Evolutionary conservation across 1,140 invertebrate genomes (phyloP).

Genomic region (Philopotamus ludificatus): DNA sequence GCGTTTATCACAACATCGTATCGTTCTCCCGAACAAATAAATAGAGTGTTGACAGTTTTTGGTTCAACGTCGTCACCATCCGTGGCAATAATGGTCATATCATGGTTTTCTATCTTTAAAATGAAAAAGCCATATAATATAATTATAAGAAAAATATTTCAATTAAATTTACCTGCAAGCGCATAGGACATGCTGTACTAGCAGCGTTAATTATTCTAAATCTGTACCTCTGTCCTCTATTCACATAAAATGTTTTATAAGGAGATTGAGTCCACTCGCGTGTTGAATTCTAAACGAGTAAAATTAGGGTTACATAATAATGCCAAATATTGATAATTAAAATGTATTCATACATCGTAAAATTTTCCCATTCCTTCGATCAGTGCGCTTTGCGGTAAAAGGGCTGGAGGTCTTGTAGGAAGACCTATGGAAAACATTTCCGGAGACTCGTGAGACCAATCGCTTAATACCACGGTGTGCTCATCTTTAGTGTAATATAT

Average conservation of each 20-base stretch:
- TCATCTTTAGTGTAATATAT: constrained; percentile 50
- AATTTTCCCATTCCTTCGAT: constrained; percentile 58
- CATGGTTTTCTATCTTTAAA: constrained; percentile 57
- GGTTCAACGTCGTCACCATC: constrained; percentile 56
- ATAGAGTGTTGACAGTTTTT: constrained; percentile 40
- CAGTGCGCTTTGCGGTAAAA: constrained; percentile 54
- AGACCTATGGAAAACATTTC: constrained; percentile 44
- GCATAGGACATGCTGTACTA: constrained; percentile 56
- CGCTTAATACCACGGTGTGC: constrained; percentile 46
- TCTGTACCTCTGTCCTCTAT: constrained; percentile 54
- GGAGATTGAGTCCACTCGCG: background rate
- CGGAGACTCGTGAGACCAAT: constrained; percentile 44
- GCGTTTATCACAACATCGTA: constrained; percentile 55
- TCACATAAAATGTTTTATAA: constrained; percentile 40
- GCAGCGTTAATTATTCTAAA: constrained; percentile 61
- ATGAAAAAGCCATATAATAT: background rate
- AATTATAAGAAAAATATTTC: background rate
- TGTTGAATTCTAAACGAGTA: no score
- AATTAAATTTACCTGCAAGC: constrained; percentile 49
- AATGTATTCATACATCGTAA: constrained; percentile 42
- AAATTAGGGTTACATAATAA: no score
- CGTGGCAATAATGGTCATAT: constrained; percentile 53
- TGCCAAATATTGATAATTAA: no score
- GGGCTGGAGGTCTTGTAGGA: constrained; percentile 40
- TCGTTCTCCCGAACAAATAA: constrained; percentile 53